phyloP scores from a whole-genome alignment of 2,888 invertebrate genomes.

The Platycnemis pennipes region DNA sequence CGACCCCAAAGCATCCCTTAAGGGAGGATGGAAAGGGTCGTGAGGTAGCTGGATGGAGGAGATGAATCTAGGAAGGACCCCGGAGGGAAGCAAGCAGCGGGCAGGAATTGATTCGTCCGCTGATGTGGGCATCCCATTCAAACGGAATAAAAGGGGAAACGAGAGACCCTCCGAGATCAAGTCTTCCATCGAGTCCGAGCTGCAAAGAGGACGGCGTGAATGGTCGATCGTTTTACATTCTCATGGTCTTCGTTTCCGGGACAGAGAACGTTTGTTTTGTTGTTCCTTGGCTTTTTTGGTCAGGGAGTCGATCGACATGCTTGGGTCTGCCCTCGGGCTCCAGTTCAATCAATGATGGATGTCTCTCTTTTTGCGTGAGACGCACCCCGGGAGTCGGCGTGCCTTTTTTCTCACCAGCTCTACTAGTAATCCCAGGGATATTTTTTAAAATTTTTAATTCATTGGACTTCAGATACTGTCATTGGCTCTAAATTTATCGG shows the following conservation, averaged over 20 bases:
- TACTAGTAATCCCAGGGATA: no score
- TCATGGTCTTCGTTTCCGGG: neutral
- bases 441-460: no score
- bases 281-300: neutral
- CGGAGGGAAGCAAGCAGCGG: neutral
- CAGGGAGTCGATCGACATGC: neutral
- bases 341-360: no score
- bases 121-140: slow-evolving; percentile 10
- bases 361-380: no score
- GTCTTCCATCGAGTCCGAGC: neutral
- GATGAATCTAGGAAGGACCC: neutral
- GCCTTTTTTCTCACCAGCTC: no score
- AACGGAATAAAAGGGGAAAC: neutral
- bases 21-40: neutral
- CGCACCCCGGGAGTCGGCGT: no score
- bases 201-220: neutral
- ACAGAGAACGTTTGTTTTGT: neutral
- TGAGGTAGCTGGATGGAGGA: no score
- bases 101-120: neutral
- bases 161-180: neutral
- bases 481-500: no score
- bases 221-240: neutral
- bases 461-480: no score
- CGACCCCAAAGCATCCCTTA: neutral
- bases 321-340: neutral